A percentile compares a stretch with the other conserved stretches of the same genome.
These are phyloP conservation scores for Stenopsyche tienmushanensis DNA, from an alignment of 1,140 invertebrate genomes.

Conservation along the genomic window DNA sequence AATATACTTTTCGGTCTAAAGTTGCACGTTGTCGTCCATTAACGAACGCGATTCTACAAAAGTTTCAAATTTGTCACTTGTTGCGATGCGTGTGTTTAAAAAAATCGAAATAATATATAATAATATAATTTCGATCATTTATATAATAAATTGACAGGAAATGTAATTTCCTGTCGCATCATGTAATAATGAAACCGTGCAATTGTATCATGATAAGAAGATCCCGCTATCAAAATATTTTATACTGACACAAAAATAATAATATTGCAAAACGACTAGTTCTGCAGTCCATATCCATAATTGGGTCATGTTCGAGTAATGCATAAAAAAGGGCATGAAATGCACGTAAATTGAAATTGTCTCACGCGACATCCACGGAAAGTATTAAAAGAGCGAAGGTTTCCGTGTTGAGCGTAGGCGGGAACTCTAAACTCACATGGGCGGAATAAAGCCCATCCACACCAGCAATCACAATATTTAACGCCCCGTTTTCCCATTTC, in stretches of 20 bases:
- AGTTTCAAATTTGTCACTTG: too few species aligned
- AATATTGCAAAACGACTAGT: neutral
- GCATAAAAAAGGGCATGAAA: neutral
- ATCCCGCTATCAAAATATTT: too few species aligned
- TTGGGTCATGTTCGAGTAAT: neutral
- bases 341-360: neutral
- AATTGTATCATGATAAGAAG: too few species aligned
- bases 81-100: too few species aligned
- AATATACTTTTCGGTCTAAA: too few species aligned
- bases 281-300: neutral
- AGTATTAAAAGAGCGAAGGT: neutral
- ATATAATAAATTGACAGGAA: too few species aligned
- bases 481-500: neutral
- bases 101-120: too few species aligned
- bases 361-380: neutral
- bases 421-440: neutral
- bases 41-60: too few species aligned
- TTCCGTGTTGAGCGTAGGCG: neutral
- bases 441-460: neutral
- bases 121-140: too few species aligned
- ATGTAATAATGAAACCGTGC: too few species aligned
- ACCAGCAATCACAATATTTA: neutral
- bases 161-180: too few species aligned
- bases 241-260: neutral
- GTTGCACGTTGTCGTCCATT: neutral